Evolutionary conservation across 2,888 invertebrate genomes (phyloP).

Genomic region (Chloroclystis v-ata): DNA sequence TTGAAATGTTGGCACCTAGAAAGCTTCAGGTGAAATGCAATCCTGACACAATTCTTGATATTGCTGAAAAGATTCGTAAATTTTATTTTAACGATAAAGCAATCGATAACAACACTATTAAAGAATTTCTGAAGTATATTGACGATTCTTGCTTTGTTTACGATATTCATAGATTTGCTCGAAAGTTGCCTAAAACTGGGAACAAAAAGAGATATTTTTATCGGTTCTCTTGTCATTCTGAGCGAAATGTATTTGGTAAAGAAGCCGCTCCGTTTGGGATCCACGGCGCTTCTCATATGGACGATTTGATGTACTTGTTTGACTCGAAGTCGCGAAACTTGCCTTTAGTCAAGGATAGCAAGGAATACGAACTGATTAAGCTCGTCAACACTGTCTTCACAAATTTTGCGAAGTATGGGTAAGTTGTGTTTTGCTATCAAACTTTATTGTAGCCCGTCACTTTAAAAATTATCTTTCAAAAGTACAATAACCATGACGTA

Average conservation of each 20-base stretch:
- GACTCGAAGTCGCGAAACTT: conserved; percentile 31
- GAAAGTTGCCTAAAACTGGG: conserved; percentile 20
- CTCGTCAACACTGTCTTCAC: conserved; percentile 40
- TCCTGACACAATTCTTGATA: conserved; percentile 27
- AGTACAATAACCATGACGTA: too few species aligned
- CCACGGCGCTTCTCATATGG: conserved; percentile 40
- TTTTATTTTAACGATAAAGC: conserved; percentile 33
- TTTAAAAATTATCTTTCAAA: not conserved
- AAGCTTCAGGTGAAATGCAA: conserved; percentile 31
- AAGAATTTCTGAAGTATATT: conserved; percentile 29
- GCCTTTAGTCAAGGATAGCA: conserved; percentile 33
- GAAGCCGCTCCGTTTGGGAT: conserved; percentile 33
- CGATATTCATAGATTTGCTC: conserved; percentile 32
- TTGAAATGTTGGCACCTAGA: conserved; percentile 35
- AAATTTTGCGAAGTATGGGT: conserved; percentile 57
- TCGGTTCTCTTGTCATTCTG: conserved; percentile 37
- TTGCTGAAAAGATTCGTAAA: conserved; percentile 30
- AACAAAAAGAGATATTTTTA: conserved; percentile 36
- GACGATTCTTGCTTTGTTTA: conserved; percentile 30
- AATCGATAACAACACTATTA: conserved; percentile 26
- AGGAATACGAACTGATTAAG: conserved; percentile 41
- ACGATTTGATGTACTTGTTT: conserved; percentile 43
- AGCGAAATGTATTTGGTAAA: conserved; percentile 37
- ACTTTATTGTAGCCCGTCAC: not conserved
- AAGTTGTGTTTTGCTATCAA: conserved; percentile 29